Conservation (phyloP, 2,797 vertebrate genomes). For the Hafferia zeledoni region DNA sequence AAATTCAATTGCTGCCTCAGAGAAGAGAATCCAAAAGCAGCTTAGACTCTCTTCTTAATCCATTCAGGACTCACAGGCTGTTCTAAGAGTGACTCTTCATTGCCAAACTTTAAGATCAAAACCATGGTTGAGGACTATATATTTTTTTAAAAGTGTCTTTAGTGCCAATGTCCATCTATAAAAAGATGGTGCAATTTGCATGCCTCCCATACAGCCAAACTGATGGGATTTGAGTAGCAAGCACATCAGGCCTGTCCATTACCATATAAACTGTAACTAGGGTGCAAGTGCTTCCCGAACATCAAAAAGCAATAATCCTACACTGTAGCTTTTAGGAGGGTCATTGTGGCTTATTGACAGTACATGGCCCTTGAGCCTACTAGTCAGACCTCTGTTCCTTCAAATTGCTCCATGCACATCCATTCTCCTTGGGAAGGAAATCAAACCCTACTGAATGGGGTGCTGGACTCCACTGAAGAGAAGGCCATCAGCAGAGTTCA, state of each 20-base stretch:
- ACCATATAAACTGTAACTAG: background rate
- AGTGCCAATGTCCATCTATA: background rate
- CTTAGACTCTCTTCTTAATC: background rate
- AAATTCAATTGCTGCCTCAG: background rate
- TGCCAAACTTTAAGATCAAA: background rate
- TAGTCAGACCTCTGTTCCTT: background rate
- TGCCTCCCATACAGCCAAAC: background rate
- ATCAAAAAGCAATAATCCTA: background rate
- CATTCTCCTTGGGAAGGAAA: background rate
- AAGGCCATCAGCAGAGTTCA: background rate
- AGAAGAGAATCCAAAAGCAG: background rate
- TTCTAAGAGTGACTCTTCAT: background rate
- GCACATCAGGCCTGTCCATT: background rate
- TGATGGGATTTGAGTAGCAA: background rate
- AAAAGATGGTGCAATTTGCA: background rate
- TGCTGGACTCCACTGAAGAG: background rate
- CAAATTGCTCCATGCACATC: background rate
- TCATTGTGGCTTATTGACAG: background rate
- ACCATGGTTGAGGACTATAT: background rate
- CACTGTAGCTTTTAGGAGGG: background rate
- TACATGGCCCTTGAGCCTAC: background rate
- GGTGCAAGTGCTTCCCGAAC: background rate
- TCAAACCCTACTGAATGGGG: rapidly evolving
- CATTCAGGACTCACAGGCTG: background rate
- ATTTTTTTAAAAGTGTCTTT: background rate